These are phyloP conservation scores for Thymallus thymallus DNA, from an alignment of 2,113 vertebrate species.

Conservation along the genomic window DNA sequence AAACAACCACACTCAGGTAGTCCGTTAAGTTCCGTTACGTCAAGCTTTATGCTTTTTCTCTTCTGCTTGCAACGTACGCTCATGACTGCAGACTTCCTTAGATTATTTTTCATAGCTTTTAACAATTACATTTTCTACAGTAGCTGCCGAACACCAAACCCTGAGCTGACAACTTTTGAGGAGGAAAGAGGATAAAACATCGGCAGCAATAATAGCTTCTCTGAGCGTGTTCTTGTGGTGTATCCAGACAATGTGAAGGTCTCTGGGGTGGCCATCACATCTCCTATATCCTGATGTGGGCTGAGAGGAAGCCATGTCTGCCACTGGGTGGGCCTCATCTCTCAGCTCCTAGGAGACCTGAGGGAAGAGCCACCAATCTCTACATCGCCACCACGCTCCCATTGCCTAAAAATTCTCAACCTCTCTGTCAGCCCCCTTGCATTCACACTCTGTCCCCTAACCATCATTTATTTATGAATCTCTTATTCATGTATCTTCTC, in stretches of 20 bases:
- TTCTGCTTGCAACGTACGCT: too few species aligned
- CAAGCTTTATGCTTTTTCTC: too few species aligned
- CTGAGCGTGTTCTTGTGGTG: conserved; percentile 6
- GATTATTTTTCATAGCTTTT: too few species aligned
- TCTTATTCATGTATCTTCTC: conserved; percentile 39
- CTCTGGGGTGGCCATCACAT: conserved; percentile 64
- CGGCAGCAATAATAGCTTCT: conserved; percentile 69
- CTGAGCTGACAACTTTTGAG: conserved; percentile 31
- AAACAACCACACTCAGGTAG: too few species aligned
- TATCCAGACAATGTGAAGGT: conserved; percentile 22
- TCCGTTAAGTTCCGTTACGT: too few species aligned
- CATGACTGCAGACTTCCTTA: too few species aligned
- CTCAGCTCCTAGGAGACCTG: conserved; percentile 61
- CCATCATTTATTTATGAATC: conserved; percentile 73
- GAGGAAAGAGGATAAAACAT: conserved; percentile 63
- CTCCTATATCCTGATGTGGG: conserved; percentile 67
- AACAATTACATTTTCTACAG: too few species aligned
- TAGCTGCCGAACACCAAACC: conserved; percentile 10
- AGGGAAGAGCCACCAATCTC: conserved; percentile 39
- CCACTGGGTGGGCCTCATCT: conserved; percentile 40
- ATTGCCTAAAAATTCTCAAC: conserved; percentile 60
- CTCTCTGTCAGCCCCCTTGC: conserved; percentile 7
- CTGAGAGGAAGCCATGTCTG: conserved; percentile 76
- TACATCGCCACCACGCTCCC: conserved; percentile 38
- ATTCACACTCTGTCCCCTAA: conserved; percentile 48